Conservation (phyloP, 1,140 invertebrate species). For the Drosophila repletoides region DNA sequence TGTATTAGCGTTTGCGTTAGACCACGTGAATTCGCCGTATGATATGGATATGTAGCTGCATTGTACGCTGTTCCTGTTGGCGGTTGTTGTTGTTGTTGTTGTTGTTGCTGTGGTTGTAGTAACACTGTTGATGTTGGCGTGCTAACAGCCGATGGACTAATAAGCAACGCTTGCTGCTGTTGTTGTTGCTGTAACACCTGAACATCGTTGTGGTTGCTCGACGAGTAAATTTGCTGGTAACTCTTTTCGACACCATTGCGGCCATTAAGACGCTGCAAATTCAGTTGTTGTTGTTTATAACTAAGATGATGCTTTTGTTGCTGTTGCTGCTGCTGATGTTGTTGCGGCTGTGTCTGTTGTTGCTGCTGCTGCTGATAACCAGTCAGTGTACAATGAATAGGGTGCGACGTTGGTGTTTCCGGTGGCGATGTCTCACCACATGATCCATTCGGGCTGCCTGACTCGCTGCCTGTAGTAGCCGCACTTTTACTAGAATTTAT, state of each 20-base stretch:
- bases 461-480: slow-evolving; percentile 72
- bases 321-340: slow-evolving; percentile 12
- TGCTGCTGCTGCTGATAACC: slow-evolving; percentile 26
- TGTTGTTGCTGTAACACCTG: slow-evolving; percentile 42
- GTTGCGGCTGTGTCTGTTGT: slow-evolving; percentile 25
- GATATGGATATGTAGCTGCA: slow-evolving; percentile 74
- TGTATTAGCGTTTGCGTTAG: slow-evolving; percentile 74
- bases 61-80: slow-evolving; percentile 58
- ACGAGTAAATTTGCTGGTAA: slow-evolving; percentile 66
- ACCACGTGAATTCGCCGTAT: slow-evolving; percentile 74
- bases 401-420: slow-evolving; percentile 69
- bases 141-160: slow-evolving; percentile 57
- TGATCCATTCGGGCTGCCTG: slow-evolving; percentile 79
- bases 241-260: slow-evolving; percentile 70
- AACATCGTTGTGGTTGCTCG: slow-evolving; percentile 57
- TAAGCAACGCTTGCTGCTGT: slow-evolving; percentile 57
- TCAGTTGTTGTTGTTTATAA: slow-evolving; percentile 66
- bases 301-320: slow-evolving; percentile 74
- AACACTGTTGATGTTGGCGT: slow-evolving; percentile 60
- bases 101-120: slow-evolving; percentile 37
- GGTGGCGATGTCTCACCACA: slow-evolving; percentile 77
- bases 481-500: slow-evolving; percentile 69
- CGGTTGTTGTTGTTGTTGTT: slow-evolving; percentile 38
- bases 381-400: slow-evolving; percentile 37
- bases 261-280: slow-evolving; percentile 67